Evolutionary conservation across 2,888 invertebrate species (phyloP).

Genomic region (Drosophila borborema): DNA sequence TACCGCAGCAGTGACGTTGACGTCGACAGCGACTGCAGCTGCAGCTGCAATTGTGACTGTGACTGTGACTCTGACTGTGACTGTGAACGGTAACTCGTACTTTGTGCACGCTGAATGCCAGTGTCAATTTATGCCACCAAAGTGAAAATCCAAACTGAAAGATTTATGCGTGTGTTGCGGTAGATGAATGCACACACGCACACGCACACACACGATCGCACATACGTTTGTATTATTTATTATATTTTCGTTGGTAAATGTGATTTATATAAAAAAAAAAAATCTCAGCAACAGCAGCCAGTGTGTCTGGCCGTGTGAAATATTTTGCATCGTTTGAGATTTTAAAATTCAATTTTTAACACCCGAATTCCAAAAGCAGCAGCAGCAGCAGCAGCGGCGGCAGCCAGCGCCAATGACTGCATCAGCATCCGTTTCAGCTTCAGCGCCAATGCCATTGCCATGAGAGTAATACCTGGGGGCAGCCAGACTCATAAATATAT

Average conservation of each 20-base stretch:
- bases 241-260: constrained; percentile 75
- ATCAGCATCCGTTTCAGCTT: constrained; percentile 10
- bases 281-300: constrained; percentile 65
- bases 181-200: constrained; percentile 32
- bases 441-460: constrained; percentile 24
- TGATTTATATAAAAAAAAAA: constrained; percentile 65
- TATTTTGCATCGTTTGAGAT: constrained; percentile 76
- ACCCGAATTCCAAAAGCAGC: constrained; percentile 16
- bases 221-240: constrained; percentile 69
- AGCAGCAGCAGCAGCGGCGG: no score
- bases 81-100: constrained; percentile 26
- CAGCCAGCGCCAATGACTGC: constrained; percentile 11
- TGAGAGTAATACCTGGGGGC: constrained; percentile 20
- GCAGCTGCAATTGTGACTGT: background rate
- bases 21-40: constrained; percentile 1
- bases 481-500: constrained; percentile 64
- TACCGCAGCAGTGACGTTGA: background rate
- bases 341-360: constrained; percentile 74
- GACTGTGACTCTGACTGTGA: background rate
- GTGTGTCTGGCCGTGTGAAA: constrained; percentile 55
- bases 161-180: constrained; percentile 71
- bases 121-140: constrained; percentile 82
- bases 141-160: constrained; percentile 82
- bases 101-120: constrained; percentile 59
- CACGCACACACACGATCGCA: constrained; percentile 23